phyloP scores from a whole-genome alignment of 2,888 invertebrate genomes.

The Drosophila vallismaia region DNA sequence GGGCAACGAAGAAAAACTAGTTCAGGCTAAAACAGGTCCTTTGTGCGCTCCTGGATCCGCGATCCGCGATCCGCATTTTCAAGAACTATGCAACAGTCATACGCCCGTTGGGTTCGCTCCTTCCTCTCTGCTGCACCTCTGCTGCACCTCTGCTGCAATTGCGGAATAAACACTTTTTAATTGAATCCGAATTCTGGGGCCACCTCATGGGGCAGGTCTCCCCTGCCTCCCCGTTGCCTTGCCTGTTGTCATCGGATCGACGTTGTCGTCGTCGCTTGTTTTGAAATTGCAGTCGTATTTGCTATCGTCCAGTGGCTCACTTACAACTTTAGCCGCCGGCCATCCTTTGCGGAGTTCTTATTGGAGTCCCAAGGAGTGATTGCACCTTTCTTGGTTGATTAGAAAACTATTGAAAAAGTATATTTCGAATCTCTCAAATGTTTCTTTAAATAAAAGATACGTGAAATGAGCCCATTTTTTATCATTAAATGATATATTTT shows the following conservation, averaged over 20 bases:
- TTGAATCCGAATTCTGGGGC: constrained; percentile 76
- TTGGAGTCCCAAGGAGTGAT: too few relatives aligned
- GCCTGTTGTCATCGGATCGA: constrained; percentile 68
- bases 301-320: constrained; percentile 79
- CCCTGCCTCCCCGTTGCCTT: constrained; percentile 33
- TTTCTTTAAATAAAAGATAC: background rate
- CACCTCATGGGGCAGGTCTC: constrained; percentile 23
- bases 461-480: too few relatives aligned
- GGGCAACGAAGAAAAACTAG: constrained; percentile 51
- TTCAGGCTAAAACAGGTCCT: constrained; percentile 45
- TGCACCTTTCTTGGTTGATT: too few relatives aligned
- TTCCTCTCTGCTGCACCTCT: constrained; percentile 40
- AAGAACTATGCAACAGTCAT: constrained; percentile 80
- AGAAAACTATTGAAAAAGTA: background rate
- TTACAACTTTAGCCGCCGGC: constrained; percentile 69
- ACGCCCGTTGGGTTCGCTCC: constrained; percentile 75
- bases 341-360: constrained; percentile 51
- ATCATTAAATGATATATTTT: background rate
- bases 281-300: constrained; percentile 64
- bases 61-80: constrained; percentile 53
- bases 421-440: background rate
- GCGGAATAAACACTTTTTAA: constrained; percentile 79
- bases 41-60: constrained; percentile 1
- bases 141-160: constrained; percentile 53
- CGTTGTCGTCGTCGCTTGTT: constrained; percentile 63